Evolutionary conservation across 2,113 vertebrate genomes (phyloP), one percentile per base, ranked within the genome.

Genomic region (Leucopsar rothschildi): DNA sequence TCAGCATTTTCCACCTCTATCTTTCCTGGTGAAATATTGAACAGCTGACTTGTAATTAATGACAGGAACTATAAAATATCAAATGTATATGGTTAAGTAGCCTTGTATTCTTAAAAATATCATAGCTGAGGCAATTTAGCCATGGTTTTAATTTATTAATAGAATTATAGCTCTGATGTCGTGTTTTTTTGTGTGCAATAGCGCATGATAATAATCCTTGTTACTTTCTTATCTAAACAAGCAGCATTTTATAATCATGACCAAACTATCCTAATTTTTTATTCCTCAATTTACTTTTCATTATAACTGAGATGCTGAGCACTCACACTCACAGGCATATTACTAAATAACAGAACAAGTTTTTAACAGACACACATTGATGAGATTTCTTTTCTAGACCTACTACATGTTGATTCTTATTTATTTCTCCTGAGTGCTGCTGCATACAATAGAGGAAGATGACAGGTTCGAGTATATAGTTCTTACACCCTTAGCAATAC

Each of bases 1-100:
- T 96, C 92, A 94, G 61, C 52, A 90, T 95, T 97, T 61, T 68
- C 33, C 40, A 91, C 52, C 92, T 56, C 75, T 94, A 70, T 89
- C 12, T 88, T 95, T 97, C 82, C 88, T 86, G 81, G 85, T 71
- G 71, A 88, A 94, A 95, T 87, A 82, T 13, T 61, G 61, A 94
- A 87, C 65, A 84, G 22, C 28, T 94, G 94, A 92, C 40, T 63
- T 82, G 3, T 28, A 94, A 77, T 84, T 73, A 57, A 28, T 44
- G 27, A 82, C 82, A 63, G 15, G n/a, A 81, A 80, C 44, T 82
- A 45, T n/a, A 76, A 40, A 20, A 52, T 68, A 92, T 21, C n/a
- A 95, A 95, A 65, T 64, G 1, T 65, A 66, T 10, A 13, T 50
- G 57, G 65, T 35, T 79, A 82, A 33, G 76, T 92, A 39, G 17